phyloP scores from a whole-genome alignment of 2,797 vertebrate species.

The Tapera naevia region DNA sequence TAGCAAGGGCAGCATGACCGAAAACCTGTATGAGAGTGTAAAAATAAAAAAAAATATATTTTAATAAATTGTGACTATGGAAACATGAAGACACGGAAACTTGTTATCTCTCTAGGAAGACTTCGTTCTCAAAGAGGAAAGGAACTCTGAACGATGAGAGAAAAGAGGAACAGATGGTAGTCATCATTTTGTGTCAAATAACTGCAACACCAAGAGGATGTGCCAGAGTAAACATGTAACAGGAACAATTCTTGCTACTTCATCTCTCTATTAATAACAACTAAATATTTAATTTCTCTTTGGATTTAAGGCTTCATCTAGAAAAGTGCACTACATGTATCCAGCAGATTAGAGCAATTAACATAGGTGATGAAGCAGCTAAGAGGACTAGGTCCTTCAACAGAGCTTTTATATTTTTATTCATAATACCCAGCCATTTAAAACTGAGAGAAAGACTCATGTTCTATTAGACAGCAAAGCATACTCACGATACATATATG shows the following conservation, averaged over 20 bases:
- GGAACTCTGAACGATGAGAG: slow-evolving; percentile 10
- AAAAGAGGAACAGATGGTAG: slow-evolving; percentile 60
- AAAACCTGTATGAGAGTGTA: not conserved
- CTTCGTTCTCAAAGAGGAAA: slow-evolving; percentile 11
- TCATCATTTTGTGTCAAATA: slow-evolving; percentile 57
- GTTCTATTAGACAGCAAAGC: not conserved
- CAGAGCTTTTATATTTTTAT: not conserved
- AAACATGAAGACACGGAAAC: slow-evolving; percentile 21
- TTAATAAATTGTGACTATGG: slow-evolving; percentile 24
- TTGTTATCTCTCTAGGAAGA: not conserved
- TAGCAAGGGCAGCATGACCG: not conserved
- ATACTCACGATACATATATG: not conserved
- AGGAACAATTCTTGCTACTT: slow-evolving; percentile 45
- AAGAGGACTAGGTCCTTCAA: not conserved
- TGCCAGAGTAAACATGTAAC: slow-evolving; percentile 61
- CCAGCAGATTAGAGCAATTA: not conserved
- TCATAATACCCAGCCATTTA: not conserved
- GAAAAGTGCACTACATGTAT: not conserved
- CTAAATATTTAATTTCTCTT: not conserved
- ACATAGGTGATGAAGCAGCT: not conserved
- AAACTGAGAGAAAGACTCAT: not conserved
- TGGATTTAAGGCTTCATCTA: not conserved
- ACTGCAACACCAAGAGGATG: slow-evolving; percentile 56
- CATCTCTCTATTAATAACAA: slow-evolving; percentile 21
- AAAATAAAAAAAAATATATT: not conserved